Base-by-base conservation (phyloP, 1,140 invertebrate genomes). In the Linepithema humile region DNA sequence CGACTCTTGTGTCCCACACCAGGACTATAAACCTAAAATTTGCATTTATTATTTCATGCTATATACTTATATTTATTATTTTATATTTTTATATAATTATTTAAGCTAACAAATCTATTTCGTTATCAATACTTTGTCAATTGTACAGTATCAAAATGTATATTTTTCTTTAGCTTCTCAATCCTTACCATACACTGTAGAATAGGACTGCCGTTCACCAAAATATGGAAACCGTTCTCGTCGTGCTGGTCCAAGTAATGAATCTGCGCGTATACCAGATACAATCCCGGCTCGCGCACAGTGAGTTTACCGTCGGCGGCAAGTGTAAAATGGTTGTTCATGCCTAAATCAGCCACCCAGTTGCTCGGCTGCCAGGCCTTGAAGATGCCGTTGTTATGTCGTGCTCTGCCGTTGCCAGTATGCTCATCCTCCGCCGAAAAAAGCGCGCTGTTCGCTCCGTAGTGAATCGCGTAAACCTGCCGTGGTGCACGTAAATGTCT, bases 241-340 rank as follows among this genome's bases (percentile, higher is more conserved):
- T 96, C 95, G 85, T 96, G 95, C 15, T 95, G 93, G 85, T 97
- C 96, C 10, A 96, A 90, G 86, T 96, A 97, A 90, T 95, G 96
- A 40, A 97, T 95, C 91, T 97, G 96, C 2, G 96, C 96, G 89
- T 96, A 96, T n/a, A 96, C 93, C 69, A 96, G 95, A 90, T 96
- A 97, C 5, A 97, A 88, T 55, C 96, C 96, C 20, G 94, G 70
- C 64, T 96, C 95, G 53, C 94, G 94, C 3, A 96, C 94, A 0
- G 94, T 95, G 1, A 96, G 85, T 12, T 92, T 90, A 3, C 96
- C 96, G 48, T 94, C 90, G 3, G 20, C 60, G 0, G 92, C 75
- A 10, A 95, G 82, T 0, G 87, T 78, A 78, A 95, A 95, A 23
- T 94, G 82, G 9, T 88, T 84, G 29, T 90, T 91, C 92, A 94